phyloP scores from a whole-genome alignment of 2,797 vertebrate species.

The Microctenopoma stevenorrisi region DNA sequence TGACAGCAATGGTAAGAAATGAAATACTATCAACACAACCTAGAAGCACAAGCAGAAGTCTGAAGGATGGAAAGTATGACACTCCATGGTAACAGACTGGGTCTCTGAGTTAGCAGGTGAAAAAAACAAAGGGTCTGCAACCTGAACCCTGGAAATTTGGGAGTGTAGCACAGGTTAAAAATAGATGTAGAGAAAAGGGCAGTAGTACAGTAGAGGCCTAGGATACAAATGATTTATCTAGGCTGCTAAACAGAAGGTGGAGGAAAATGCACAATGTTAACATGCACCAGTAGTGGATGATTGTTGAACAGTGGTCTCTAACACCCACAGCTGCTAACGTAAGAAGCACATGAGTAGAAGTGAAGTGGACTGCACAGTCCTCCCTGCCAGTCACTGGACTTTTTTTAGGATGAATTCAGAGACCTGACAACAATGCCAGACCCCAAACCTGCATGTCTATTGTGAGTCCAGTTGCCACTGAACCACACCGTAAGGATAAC shows the following conservation, averaged over 20 bases:
- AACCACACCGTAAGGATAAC: too few species aligned
- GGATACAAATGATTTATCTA: conserved; percentile 16
- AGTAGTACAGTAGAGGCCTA: neutral
- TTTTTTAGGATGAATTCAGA: neutral
- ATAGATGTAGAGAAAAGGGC: conserved; percentile 19
- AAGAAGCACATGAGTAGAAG: conserved; percentile 10
- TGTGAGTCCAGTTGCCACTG: too few species aligned
- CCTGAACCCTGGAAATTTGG: neutral
- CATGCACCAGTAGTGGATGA: conserved; percentile 21
- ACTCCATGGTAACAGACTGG: neutral
- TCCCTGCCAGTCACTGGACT: neutral
- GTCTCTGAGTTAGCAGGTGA: conserved; percentile 4
- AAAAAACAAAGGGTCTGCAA: conserved; percentile 1
- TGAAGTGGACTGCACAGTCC: conserved; percentile 12
- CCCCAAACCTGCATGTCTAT: too few species aligned
- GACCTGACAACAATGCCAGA: neutral
- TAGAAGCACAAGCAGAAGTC: neutral
- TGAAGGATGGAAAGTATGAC: neutral
- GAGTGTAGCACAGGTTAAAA: conserved; percentile 19
- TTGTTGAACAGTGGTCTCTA: conserved; percentile 16
- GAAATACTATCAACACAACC: conserved; percentile 3
- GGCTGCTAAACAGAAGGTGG: conserved; percentile 37
- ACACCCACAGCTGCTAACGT: conserved; percentile 23
- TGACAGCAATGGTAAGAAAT: neutral
- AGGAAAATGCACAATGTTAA: conserved; percentile 18